Conservation (phyloP, 2,888 invertebrate genomes). For the Celastrina argiolus region DNA sequence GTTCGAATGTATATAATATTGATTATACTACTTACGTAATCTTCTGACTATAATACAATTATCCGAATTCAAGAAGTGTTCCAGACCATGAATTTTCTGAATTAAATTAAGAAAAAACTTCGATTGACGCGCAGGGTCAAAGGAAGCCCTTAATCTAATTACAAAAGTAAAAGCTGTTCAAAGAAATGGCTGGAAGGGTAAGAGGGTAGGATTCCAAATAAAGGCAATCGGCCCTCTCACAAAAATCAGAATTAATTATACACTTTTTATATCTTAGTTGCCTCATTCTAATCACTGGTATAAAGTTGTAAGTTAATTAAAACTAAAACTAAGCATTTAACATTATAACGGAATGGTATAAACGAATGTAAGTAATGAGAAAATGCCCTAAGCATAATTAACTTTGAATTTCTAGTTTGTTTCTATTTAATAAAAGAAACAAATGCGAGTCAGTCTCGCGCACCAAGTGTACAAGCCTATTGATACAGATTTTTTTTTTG, state of each 20-base stretch:
- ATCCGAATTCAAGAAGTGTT: neutral
- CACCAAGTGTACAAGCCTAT: too few relatives aligned
- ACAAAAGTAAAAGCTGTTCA: constrained; percentile 30
- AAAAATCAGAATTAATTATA: neutral
- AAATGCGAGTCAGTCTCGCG: too few relatives aligned
- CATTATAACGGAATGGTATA: too few relatives aligned
- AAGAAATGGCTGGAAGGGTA: constrained; percentile 25
- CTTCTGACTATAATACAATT: neutral
- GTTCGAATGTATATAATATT: neutral
- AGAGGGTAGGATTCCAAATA: constrained; percentile 15
- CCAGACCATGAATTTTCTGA: constrained; percentile 12
- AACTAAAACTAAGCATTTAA: too few relatives aligned
- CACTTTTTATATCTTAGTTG: neutral
- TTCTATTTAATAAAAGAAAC: too few relatives aligned
- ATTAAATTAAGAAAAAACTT: constrained; percentile 17
- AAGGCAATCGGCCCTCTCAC: constrained; percentile 1
- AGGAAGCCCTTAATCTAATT: constrained; percentile 30
- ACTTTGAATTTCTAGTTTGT: too few relatives aligned
- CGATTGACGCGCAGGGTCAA: constrained; percentile 19
- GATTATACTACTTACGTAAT: neutral
- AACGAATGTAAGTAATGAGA: too few relatives aligned
- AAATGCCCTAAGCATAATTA: too few relatives aligned
- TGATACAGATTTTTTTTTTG: too few relatives aligned
- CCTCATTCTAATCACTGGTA: neutral
- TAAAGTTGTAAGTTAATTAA: too few relatives aligned